These are phyloP conservation scores for Indicator indicator DNA, from an alignment of 2,113 vertebrate species.

Conservation along the genomic window DNA sequence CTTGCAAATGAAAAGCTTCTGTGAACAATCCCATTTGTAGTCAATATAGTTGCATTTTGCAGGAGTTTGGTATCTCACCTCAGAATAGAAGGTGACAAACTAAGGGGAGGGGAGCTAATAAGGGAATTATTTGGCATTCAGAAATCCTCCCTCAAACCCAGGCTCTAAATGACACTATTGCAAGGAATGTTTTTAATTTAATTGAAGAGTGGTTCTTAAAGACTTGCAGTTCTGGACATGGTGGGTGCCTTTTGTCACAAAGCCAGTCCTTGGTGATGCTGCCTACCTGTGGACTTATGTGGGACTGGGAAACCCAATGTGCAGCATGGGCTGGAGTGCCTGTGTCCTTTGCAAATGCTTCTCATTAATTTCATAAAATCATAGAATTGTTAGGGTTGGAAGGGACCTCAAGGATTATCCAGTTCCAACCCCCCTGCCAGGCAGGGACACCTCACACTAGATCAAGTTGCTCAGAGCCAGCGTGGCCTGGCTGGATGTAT, in stretches of 20 bases:
- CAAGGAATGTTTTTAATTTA: slow-evolving; percentile 44
- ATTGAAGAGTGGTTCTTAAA: background rate
- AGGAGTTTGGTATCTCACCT: slow-evolving; percentile 38
- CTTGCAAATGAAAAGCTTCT: slow-evolving; percentile 67
- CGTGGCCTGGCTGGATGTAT: too few species aligned
- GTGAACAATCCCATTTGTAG: slow-evolving; percentile 54
- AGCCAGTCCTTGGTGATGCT: background rate
- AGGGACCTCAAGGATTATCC: too few species aligned
- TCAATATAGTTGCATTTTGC: slow-evolving; percentile 22
- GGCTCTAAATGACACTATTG: background rate
- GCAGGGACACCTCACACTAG: too few species aligned
- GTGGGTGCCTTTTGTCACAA: background rate
- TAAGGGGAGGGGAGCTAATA: slow-evolving; percentile 28
- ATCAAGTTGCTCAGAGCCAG: too few species aligned
- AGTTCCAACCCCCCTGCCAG: too few species aligned
- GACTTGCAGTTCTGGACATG: background rate
- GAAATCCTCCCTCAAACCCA: slow-evolving; percentile 50
- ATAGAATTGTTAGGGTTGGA: too few species aligned
- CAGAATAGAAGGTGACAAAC: slow-evolving; percentile 62
- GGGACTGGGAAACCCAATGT: background rate
- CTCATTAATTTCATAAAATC: background rate
- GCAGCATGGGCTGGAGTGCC: background rate
- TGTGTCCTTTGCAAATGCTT: slow-evolving; percentile 16
- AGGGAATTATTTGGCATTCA: slow-evolving; percentile 45
- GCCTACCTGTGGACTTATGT: background rate